Base-by-base conservation (phyloP, 2,113 vertebrate genomes). In the Solea solea region DNA sequence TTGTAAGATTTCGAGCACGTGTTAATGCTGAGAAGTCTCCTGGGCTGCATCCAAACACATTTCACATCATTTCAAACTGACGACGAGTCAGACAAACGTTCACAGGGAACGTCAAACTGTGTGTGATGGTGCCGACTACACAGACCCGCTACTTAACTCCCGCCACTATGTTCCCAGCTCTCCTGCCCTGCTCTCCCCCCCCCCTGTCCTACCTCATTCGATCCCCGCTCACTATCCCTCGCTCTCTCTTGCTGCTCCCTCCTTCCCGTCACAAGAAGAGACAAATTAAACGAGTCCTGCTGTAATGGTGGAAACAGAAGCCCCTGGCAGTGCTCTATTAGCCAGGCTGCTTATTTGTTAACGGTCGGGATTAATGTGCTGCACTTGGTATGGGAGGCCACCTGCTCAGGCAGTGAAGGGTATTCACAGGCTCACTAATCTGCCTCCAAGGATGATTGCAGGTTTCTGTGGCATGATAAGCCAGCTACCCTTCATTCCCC, bases 311-410 rank as follows among this genome's bases (percentile, higher is more conserved):
- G 82, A 80, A 81, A 83, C 87, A 85, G 66, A 81, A 84, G 74
- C 83, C 71, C 56, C 56, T 84, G 83, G 90, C 88, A 79, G 80
- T 44, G 72, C 52, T 84, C 80, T 90, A 87, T 92, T 91, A 91
- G 89, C 79, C 77, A 51, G 86, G 58, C 62, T 81, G 82, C 86
- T 83, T 86, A 88, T 92, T 92, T 89, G 89, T 90, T 91, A 92
- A 86, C 84, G 51, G 72, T 81, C 83, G 83, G 84, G 88, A 86
- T 90, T 88, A 78, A 89, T 88, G 86, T 84, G 85, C 80, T 86
- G 78, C 69, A 73, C 78, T 92, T 88, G 82, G 72, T 90, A 84
- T 81, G 86, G 66, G 73, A 73, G 69, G 79, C 88, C 88, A 91
- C 86, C 91, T 90, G 89, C 87, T 85, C 82, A 58, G 68, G 75